A percentile compares a stretch with the other conserved stretches of the same genome.
Conservation (phyloP, 2,113 vertebrate species). For the Rhadina sibilatrix region DNA sequence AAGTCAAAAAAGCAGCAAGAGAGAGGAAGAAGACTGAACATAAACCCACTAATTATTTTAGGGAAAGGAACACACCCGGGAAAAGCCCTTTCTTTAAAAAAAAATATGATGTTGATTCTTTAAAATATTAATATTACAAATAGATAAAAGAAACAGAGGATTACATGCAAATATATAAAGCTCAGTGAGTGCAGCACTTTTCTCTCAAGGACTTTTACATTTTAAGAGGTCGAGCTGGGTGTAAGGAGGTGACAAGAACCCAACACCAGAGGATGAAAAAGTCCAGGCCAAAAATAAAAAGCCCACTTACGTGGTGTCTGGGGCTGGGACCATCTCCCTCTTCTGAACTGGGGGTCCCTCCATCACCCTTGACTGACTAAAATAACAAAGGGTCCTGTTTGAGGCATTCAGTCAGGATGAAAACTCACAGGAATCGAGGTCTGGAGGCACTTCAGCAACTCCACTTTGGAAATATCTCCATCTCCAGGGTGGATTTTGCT, state of each 20-base stretch:
- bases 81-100: background rate
- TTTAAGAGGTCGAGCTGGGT: background rate
- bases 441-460: background rate
- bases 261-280: constrained; percentile 40
- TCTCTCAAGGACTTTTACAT: background rate
- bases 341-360: constrained; percentile 30
- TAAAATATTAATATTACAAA: background rate
- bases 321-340: constrained; percentile 55
- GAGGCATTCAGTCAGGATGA: background rate
- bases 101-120: background rate
- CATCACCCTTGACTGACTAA: constrained; percentile 75
- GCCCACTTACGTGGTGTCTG: constrained; percentile 69
- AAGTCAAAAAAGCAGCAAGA: background rate
- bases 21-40: background rate
- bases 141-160: background rate
- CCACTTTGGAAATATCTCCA: background rate
- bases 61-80: background rate
- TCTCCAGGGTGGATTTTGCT: background rate
- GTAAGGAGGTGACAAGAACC: background rate
- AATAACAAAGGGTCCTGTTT: constrained; percentile 68
- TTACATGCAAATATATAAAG: background rate
- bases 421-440: background rate
- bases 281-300: background rate
- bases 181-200: background rate
- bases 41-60: background rate